Evolutionary conservation across 1,140 invertebrate genomes (phyloP).

Genomic region (Oryzaephilus surinamensis): DNA sequence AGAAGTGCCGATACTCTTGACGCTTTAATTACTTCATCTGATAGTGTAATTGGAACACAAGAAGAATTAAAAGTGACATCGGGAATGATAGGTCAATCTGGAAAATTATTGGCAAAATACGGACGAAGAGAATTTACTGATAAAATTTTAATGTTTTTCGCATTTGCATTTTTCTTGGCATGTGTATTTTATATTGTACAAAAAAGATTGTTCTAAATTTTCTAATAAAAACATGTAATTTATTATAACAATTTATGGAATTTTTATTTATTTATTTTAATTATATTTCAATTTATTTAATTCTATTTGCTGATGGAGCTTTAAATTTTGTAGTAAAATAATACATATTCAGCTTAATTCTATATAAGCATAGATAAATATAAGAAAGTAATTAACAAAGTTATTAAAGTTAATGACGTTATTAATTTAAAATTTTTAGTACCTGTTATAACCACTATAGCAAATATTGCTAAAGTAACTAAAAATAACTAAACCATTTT

Average conservation of each 20-base stretch:
- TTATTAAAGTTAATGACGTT: too few species aligned
- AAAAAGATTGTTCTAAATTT: conserved; percentile 67
- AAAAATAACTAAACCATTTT: too few species aligned
- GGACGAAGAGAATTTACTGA: conserved; percentile 88
- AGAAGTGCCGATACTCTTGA: conserved; percentile 76
- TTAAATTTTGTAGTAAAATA: too few species aligned
- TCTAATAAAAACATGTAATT: background rate
- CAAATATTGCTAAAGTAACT: too few species aligned
- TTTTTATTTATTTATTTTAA: background rate
- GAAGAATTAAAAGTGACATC: conserved; percentile 79
- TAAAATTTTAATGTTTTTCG: conserved; percentile 82
- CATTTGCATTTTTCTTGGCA: conserved; percentile 83
- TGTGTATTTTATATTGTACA: conserved; percentile 87
- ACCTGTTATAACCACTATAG: too few species aligned
- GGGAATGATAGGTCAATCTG: conserved; percentile 75
- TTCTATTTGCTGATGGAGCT: background rate
- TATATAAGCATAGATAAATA: too few species aligned
- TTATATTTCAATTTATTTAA: background rate
- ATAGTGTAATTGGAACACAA: conserved; percentile 57
- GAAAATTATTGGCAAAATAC: conserved; percentile 88
- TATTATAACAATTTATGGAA: background rate
- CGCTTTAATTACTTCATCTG: conserved; percentile 59
- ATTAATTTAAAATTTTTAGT: too few species aligned
- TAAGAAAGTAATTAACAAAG: too few species aligned
- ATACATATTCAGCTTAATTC: too few species aligned